Evolutionary conservation across 2,797 vertebrate species (phyloP).

Genomic region (Pipistrellus kuhlii): DNA sequence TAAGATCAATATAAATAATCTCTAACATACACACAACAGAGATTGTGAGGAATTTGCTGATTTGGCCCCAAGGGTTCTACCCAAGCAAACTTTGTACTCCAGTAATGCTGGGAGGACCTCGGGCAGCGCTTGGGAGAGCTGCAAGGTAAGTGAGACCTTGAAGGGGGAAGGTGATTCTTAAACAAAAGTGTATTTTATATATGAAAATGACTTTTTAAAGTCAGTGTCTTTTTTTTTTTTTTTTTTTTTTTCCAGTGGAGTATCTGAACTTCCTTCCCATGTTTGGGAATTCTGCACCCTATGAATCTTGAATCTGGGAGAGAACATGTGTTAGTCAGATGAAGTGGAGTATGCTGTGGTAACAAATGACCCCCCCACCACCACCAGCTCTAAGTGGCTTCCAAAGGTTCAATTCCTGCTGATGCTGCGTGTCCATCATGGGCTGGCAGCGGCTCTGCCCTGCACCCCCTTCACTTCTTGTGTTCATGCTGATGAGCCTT

Average conservation of each 20-base stretch:
- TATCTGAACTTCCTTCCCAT: background rate
- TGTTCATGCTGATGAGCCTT: background rate
- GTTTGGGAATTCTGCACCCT: background rate
- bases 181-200: constrained; percentile 28
- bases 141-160: background rate
- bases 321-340: background rate
- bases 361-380: background rate
- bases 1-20: constrained; percentile 80
- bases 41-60: constrained; percentile 67
- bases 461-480: background rate
- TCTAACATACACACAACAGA: constrained; percentile 67
- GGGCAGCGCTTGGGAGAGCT: background rate
- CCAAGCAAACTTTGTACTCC: background rate
- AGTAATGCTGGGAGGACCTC: background rate
- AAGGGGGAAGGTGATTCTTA: background rate
- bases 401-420: background rate
- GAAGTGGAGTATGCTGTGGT: background rate
- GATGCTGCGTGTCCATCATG: too few species aligned
- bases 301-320: background rate
- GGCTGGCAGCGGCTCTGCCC: background rate
- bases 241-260: background rate
- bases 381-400: background rate
- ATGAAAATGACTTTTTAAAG: background rate
- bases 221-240: background rate
- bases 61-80: constrained; percentile 43